These are phyloP conservation scores for Urosaurus nigricauda DNA, from an alignment of 2,797 vertebrate species.

Conservation along the genomic window DNA sequence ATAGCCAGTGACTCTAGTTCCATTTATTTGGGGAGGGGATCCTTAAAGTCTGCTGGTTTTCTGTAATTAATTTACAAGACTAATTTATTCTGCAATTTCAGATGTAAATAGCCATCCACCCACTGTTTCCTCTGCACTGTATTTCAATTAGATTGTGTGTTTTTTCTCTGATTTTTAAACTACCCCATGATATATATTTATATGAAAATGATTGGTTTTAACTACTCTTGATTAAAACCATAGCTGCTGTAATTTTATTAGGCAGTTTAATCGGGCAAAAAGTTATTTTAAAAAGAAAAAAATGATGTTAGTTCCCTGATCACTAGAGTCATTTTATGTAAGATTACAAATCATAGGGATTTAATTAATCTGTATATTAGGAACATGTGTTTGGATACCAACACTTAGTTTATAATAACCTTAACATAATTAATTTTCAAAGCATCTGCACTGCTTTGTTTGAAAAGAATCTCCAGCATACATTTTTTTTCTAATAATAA, in stretches of 20 bases:
- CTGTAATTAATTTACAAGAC: conserved; percentile 81
- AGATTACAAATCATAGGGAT: conserved; percentile 70
- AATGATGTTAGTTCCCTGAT: conserved; percentile 58
- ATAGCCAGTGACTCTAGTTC: conserved; percentile 52
- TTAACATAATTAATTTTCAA: conserved; percentile 68
- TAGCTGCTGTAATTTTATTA: conserved; percentile 75
- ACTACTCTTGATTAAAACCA: conserved; percentile 78
- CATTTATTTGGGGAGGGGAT: conserved; percentile 74
- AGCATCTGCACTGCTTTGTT: conserved; percentile 64
- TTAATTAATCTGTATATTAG: conserved; percentile 71
- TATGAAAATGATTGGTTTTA: conserved; percentile 75
- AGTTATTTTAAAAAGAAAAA: conserved; percentile 39
- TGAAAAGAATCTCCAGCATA: conserved; percentile 57
- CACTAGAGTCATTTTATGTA: conserved; percentile 59
- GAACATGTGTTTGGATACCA: conserved; percentile 68
- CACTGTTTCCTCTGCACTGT: conserved; percentile 81
- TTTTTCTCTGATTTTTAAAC: conserved; percentile 80
- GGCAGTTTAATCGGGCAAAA: conserved; percentile 73
- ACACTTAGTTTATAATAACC: conserved; percentile 65
- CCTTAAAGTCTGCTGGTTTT: conserved; percentile 74
- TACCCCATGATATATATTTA: conserved; percentile 82
- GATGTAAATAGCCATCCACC: conserved; percentile 76
- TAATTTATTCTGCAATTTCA: conserved; percentile 72
- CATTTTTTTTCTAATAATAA: conserved; percentile 50
- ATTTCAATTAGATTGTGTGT: conserved; percentile 83